phyloP scores from a whole-genome alignment of 2,888 invertebrate species.

The Acleris sparsana region DNA sequence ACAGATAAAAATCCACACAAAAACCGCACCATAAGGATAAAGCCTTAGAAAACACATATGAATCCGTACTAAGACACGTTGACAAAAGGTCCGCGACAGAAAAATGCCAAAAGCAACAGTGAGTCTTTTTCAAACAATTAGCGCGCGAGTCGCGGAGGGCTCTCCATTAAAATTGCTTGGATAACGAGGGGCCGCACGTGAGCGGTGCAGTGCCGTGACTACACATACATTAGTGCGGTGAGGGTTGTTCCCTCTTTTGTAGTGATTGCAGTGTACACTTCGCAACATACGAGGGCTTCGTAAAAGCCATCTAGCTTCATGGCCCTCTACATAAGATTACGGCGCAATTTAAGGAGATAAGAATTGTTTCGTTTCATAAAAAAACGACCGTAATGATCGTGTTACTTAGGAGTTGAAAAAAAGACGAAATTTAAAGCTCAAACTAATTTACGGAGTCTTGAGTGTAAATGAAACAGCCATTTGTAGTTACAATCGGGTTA shows the following conservation, averaged over 20 bases:
- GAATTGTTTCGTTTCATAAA: background rate
- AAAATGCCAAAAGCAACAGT: constrained; percentile 38
- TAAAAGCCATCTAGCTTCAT: constrained; percentile 12
- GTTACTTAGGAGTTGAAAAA: too few relatives aligned
- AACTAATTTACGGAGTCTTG: too few relatives aligned
- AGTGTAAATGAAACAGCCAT: background rate
- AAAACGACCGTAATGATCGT: background rate
- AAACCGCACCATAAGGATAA: background rate
- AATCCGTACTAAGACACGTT: constrained; percentile 1
- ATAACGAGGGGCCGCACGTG: constrained; percentile 59
- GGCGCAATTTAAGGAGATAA: background rate
- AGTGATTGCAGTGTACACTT: constrained; percentile 53
- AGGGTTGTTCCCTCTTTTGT: constrained; percentile 58
- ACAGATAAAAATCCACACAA: too few relatives aligned
- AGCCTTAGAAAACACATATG: constrained; percentile 1
- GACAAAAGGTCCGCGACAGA: constrained; percentile 20
- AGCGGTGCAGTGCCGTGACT: constrained; percentile 55
- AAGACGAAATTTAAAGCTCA: too few relatives aligned
- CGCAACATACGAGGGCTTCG: constrained; percentile 33
- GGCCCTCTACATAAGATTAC: background rate
- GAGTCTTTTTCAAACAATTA: constrained; percentile 69
- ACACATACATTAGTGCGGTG: constrained; percentile 65
- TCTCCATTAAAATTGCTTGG: constrained; percentile 71
- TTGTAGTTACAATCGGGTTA: background rate
- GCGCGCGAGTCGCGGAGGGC: constrained; percentile 53